Percentiles rank a stretch among this genome's conserved stretches.
phyloP scores from a whole-genome alignment of 2,888 invertebrate genomes.

The Rhagonycha lutea region DNA sequence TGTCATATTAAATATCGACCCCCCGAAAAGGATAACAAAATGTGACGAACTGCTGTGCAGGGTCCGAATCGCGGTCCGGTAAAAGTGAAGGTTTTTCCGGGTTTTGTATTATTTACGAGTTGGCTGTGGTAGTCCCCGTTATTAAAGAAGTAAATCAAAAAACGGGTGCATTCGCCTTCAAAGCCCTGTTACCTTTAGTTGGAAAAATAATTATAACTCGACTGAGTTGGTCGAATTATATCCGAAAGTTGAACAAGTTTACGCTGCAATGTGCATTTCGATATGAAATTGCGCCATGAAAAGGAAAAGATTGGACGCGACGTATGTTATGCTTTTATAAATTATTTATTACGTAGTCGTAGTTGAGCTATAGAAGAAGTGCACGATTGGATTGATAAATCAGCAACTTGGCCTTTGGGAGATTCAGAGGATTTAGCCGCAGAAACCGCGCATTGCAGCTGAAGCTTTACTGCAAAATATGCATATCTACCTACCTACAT shows the following conservation, averaged over 20 bases:
- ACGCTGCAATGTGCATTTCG: not conserved
- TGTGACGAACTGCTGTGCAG: conserved; percentile 13
- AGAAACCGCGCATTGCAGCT: conserved; percentile 28
- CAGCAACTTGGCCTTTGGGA: conserved; percentile 14
- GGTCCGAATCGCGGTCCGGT: conserved; percentile 10
- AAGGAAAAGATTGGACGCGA: not conserved
- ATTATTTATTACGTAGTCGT: not conserved
- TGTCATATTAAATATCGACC: conserved; percentile 13
- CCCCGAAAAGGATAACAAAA: conserved; percentile 7
- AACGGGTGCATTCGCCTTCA: conserved; percentile 14
- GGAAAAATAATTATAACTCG: conserved; percentile 13
- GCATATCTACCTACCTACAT: conserved; percentile 16
- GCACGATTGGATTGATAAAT: conserved; percentile 26
- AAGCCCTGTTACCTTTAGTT: conserved; percentile 19
- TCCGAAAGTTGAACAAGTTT: not conserved
- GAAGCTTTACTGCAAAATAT: conserved; percentile 22
- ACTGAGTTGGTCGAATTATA: not conserved
- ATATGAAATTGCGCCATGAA: not conserved
- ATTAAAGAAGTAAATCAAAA: conserved; percentile 43
- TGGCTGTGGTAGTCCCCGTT: conserved; percentile 38
- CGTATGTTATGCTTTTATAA: not conserved
- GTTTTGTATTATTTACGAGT: conserved; percentile 40
- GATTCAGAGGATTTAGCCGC: conserved; percentile 24
- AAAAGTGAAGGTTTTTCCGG: conserved; percentile 15
- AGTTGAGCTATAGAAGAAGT: conserved; percentile 1